Base-by-base conservation (phyloP, 2,113 vertebrate species). In the Phalacrocorax carbo region DNA sequence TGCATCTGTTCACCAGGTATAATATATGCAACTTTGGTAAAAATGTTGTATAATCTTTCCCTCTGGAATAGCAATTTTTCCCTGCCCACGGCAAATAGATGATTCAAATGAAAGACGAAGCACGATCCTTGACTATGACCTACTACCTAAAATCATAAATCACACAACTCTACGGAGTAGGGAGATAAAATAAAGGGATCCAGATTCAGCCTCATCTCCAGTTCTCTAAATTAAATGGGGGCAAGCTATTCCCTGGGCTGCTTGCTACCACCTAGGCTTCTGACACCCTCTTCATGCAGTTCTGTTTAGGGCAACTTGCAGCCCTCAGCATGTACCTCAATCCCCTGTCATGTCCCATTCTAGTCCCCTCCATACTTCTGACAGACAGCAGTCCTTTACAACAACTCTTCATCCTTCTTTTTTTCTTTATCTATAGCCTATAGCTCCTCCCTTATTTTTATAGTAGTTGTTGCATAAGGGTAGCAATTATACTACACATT, bases 261-360 rank as follows among this genome's bases (percentile, higher is more conserved):
- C n/a, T 58, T 91, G 46, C 32, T 60, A 62, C 34, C 42, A 84
- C n/a, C 48, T 46, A 60, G 62, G 18, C 32, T 70, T 51, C 38
- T 69, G 60, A 36, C 38, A 88, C 8, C 5, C 4, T 80, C 49
- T 80, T 72, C 62, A 42, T 29, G 32, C 17, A 73, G 49, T 38
- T 80, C 68, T 66, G 34, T 36, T 75, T 29, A 65, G 69, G 36
- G 80, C 17, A 76, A 52, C 2, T 26, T 57, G 61, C 70, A 90
- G 40, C 32, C 15, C 30, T 69, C 57, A 34, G 57, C 0, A 0
- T 36, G 6, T 16, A 58, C 30, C 54, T 86, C 48, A 34, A 4
- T 27, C 10, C 29, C 25, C 23, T 36, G 25, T 27, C 6, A 2
- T 9, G 19, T 73, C 21, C 54, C 17, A 55, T 71, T 65, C 46